A percentile compares a stretch with the other conserved stretches of the same genome.
Conservation (phyloP, 2,797 vertebrate genomes). For the Lepidocolaptes lacrymiger region DNA sequence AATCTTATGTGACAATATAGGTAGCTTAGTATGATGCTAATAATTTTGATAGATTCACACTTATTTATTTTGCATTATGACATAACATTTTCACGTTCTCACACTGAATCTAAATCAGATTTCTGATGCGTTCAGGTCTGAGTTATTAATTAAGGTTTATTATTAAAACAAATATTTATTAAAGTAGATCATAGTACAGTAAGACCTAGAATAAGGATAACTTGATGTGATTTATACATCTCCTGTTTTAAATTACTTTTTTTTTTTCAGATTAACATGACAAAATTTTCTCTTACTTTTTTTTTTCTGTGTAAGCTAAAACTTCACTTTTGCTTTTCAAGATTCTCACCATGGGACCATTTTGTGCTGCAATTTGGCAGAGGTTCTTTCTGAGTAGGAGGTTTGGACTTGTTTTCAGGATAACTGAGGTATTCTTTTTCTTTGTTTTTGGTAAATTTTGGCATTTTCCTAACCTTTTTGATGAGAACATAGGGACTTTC, state of each 20-base stretch:
- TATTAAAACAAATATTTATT: background rate
- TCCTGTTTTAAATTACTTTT: background rate
- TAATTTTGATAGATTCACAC: background rate
- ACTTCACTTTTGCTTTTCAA: conserved; percentile 39
- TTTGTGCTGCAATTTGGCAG: conserved; percentile 36
- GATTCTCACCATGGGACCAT: conserved; percentile 6
- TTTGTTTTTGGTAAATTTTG: background rate
- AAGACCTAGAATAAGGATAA: background rate
- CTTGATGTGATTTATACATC: background rate
- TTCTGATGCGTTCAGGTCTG: background rate
- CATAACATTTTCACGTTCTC: background rate
- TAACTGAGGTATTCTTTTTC: background rate
- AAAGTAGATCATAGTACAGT: background rate
- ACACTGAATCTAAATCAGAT: background rate
- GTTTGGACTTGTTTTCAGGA: conserved; percentile 32
- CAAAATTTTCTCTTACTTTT: background rate
- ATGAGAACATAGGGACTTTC: background rate
- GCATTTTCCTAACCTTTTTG: conserved; percentile 31
- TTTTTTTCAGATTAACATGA: background rate
- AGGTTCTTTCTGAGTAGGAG: conserved; percentile 24
- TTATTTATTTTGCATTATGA: background rate
- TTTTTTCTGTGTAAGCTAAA: background rate
- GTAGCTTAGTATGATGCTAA: background rate
- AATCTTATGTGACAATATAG: background rate
- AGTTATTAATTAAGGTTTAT: background rate